phyloP scores from a whole-genome alignment of 2,888 invertebrate species.

The Ichneumoninae sp. region DNA sequence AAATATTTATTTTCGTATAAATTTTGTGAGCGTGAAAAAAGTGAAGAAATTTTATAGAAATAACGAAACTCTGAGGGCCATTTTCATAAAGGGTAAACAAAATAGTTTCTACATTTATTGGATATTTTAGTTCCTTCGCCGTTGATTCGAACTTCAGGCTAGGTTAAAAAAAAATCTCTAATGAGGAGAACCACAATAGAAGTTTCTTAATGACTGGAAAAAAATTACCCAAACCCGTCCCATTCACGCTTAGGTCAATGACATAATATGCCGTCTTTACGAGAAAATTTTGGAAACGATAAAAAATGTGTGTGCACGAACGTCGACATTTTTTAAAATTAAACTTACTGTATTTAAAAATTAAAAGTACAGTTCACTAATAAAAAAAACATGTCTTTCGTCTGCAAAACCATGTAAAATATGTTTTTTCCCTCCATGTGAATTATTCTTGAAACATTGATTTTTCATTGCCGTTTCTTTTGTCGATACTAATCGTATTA shows the following conservation, averaged over 20 bases:
- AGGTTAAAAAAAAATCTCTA: constrained; percentile 1
- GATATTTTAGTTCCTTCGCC: constrained; percentile 20
- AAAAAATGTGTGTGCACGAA: neutral
- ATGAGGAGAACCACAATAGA: neutral
- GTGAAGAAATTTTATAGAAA: too few species aligned
- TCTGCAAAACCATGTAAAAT: neutral
- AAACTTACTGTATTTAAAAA: neutral
- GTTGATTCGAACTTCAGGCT: constrained; percentile 6
- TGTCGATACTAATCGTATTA: neutral
- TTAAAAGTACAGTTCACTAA: neutral
- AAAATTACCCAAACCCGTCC: neutral
- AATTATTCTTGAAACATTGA: neutral
- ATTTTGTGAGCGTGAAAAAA: too few species aligned
- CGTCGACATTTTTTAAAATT: neutral
- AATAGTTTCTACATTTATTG: too few species aligned
- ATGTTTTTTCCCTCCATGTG: neutral
- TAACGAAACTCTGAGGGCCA: too few species aligned
- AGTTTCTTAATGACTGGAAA: neutral
- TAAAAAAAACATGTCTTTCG: neutral
- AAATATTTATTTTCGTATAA: too few species aligned
- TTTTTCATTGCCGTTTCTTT: neutral
- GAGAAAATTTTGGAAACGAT: too few species aligned
- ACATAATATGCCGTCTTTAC: too few species aligned
- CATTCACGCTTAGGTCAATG: neutral
- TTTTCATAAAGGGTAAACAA: too few species aligned